A percentile compares a stretch with the other conserved stretches of the same genome.
phyloP scores from a whole-genome alignment of 2,113 vertebrate genomes.

The Strigops habroptila region DNA sequence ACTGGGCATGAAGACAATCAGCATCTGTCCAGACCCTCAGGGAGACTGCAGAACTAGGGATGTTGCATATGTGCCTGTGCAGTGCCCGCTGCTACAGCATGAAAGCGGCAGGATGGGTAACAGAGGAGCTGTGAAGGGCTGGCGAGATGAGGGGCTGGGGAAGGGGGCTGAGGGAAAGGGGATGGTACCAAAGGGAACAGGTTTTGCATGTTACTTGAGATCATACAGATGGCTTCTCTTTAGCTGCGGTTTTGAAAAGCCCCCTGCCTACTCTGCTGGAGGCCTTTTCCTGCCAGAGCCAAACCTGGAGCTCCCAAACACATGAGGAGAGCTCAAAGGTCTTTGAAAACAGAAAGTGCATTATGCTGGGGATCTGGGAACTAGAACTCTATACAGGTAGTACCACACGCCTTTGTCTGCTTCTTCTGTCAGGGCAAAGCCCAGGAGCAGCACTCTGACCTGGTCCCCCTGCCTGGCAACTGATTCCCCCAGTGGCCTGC shows the following conservation, averaged over 20 bases:
- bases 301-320: constrained; percentile 22
- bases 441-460: background rate
- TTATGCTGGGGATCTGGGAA: background rate
- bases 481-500: too few species aligned
- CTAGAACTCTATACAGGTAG: constrained; percentile 4
- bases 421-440: background rate
- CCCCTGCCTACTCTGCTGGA: constrained; percentile 40
- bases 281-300: constrained; percentile 35
- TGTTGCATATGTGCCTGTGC: background rate
- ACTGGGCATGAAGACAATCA: constrained; percentile 49
- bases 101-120: background rate
- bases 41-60: constrained; percentile 23
- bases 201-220: constrained; percentile 34
- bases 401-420: background rate
- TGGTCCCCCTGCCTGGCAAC: background rate
- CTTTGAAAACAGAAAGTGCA: constrained; percentile 30
- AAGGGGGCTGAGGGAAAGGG: background rate
- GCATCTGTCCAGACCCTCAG: constrained; percentile 56
- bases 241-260: constrained; percentile 54
- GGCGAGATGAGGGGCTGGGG: background rate
- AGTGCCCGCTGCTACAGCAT: background rate
- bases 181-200: background rate
- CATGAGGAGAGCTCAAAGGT: background rate
- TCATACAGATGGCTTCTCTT: constrained; percentile 62
- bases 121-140: background rate